Evolutionary conservation across 2,888 invertebrate species (phyloP), one percentile per base, ranked within the genome.

Genomic region (Nasonia oneida): DNA sequence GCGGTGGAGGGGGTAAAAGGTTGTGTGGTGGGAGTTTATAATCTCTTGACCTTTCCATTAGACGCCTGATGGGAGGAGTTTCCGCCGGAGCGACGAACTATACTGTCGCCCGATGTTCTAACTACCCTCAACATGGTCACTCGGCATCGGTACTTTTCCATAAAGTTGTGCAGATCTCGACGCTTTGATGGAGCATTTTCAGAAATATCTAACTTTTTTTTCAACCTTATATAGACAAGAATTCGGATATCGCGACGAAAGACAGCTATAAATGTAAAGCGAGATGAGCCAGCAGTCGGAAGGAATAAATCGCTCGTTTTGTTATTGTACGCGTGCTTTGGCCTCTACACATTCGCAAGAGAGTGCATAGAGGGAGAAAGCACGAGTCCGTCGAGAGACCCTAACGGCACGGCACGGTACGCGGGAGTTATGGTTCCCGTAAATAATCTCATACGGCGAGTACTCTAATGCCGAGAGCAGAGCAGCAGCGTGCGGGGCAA

Each of bases 381-480:
- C 50, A 23, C 37, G 50, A 57, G 39, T 47, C 42, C 64, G 73
- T 47, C 47, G 47, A 47, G 50, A 84, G 61, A 57, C 23, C 75
- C 67, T 57, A 75, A 70, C 57, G 87, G 90, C 89, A 91, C n/a
- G 57, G 57, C 57, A 90, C 90, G 89, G 90, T 90, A 87, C 88
- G 88, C 89, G 90, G 89, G 90, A 90, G 91, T 91, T 90, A 88
- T 91, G 91, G 90, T 91, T 89, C 91, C 90, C 91, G 91, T 91
- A 91, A 91, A 91, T 91, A 91, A 91, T 90, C 87, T 88, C 87
- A 90, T 88, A n/a, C 57, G 90, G 89, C 86, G 86, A 88, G 42
- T 71, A 42, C 89, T 87, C 88, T 89, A 90, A 89, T 89, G 89
- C 88, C 83, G 86, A 88, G 82, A 57, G 33, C n/a, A 15, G 39